Evolutionary conservation across 2,888 invertebrate genomes (phyloP), one percentile per base, ranked within the genome.

Genomic region (Bhutanitis thaidina): DNA sequence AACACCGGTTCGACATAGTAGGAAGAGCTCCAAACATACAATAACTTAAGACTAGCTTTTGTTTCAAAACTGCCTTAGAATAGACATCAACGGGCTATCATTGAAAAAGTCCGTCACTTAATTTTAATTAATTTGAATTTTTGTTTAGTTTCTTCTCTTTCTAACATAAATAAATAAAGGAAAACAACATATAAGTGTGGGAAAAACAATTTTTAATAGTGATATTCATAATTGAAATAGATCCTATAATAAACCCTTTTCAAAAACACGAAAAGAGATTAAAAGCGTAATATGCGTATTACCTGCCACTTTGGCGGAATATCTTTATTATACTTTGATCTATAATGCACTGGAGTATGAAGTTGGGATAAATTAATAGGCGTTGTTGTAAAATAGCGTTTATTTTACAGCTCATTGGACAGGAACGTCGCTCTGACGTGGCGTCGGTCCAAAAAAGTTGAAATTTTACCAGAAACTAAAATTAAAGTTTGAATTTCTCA

Each of bases 371-470:
- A 51, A 54, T 55, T 55, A 53, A 55, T 47, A 38, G 40, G 16
- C 16, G 46, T 20, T 13, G 45, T 49, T 16, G 43, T 46, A 35
- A 51, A 55, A 51, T 51, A 39, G 48, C 45, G 51, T 49, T 48
- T 37, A 56, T 53, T 53, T 53, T 54, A 56, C 54, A 55, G 52
- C 52, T 56, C 56, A 60, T 47, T 55, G 55, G 51, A 51, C 43
- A 43, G 46, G 49, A 52, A 55, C 52, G 29, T 39, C 36, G 51
- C 32, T 43, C 9, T 20, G 36, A 41, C 45, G 41, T 38, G 40
- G 5, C 35, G 38, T 8, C 27, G 35, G 15, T 7, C 40, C 12
- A 43, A 43, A 46, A 40, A 45, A 45, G 30, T 36, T 7, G 35
- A 29, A 51, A 45, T 45, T 40, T 51, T 29, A 37, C 29, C 7